Evolutionary conservation across 2,888 invertebrate genomes (phyloP).

Genomic region (Calliphora vomitoria): DNA sequence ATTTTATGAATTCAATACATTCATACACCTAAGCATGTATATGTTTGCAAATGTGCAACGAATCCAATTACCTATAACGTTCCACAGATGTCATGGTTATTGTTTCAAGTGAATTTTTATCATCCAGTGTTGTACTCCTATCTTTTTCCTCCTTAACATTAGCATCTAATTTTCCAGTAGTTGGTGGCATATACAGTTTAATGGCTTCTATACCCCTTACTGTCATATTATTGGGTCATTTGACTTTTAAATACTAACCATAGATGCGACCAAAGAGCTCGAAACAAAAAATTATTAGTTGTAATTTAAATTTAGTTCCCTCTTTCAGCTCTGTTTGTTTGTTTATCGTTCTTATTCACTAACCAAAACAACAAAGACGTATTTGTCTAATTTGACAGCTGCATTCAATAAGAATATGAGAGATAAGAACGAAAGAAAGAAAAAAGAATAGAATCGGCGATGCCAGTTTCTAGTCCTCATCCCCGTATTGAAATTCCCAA

Average conservation of each 20-base stretch:
- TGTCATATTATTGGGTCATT: conserved; percentile 72
- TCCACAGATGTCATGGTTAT: conserved; percentile 81
- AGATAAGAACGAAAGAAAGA: no score
- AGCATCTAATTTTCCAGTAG: conserved; percentile 76
- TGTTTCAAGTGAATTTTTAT: conserved; percentile 8
- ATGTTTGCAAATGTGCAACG: background rate
- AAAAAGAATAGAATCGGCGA: no score
- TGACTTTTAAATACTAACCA: conserved; percentile 26
- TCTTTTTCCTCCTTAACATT: conserved; percentile 78
- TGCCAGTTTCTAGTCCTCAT: no score
- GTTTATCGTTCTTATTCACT: background rate
- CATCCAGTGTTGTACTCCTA: conserved; percentile 16
- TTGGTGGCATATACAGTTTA: conserved; percentile 79
- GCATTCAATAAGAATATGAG: background rate
- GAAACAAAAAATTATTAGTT: background rate
- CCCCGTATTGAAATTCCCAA: no score
- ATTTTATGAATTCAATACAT: no score
- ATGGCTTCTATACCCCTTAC: conserved; percentile 82
- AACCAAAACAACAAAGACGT: conserved; percentile 53
- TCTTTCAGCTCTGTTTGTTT: background rate
- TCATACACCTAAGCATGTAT: background rate
- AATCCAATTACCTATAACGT: conserved; percentile 78
- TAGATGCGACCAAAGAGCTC: background rate
- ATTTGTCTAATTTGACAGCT: background rate
- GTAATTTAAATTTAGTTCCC: background rate